Conservation (phyloP, 2,888 invertebrate genomes). For the Erpobdella octoculata region DNA sequence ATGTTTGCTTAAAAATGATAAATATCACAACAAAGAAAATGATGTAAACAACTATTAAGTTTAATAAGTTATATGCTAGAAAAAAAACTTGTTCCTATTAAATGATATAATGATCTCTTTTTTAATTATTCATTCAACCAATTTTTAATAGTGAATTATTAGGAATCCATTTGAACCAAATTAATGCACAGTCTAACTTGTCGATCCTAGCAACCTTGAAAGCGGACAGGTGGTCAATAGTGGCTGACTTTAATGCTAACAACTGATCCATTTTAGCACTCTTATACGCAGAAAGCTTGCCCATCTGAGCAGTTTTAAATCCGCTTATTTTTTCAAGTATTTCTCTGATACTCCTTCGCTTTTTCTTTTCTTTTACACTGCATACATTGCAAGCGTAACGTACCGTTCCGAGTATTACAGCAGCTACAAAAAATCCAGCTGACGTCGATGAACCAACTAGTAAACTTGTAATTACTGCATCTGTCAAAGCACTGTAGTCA, state of each 20-base stretch:
- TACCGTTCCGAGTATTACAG: slow-evolving; percentile 70
- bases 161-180: too few species aligned
- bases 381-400: slow-evolving; percentile 66
- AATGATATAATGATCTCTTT: too few species aligned
- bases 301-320: slow-evolving; percentile 45
- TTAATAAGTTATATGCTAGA: too few species aligned
- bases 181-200: too few species aligned
- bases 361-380: slow-evolving; percentile 49
- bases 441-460: slow-evolving; percentile 74
- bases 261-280: slow-evolving; percentile 44
- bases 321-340: slow-evolving; percentile 67
- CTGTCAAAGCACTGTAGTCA: slow-evolving; percentile 75
- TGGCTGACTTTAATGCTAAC: slow-evolving; percentile 45
- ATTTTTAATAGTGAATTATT: too few species aligned
- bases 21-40: too few species aligned
- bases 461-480: slow-evolving; percentile 74
- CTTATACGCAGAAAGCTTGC: slow-evolving; percentile 45
- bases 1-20: too few species aligned
- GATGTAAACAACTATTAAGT: too few species aligned
- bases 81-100: too few species aligned
- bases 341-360: slow-evolving; percentile 68
- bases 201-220: slow-evolving; percentile 45
- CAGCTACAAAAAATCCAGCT: slow-evolving; percentile 68
- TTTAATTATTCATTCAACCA: too few species aligned
- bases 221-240: slow-evolving; percentile 43